Base-by-base conservation (phyloP, 2,888 invertebrate genomes). In the Athalia rosae region DNA sequence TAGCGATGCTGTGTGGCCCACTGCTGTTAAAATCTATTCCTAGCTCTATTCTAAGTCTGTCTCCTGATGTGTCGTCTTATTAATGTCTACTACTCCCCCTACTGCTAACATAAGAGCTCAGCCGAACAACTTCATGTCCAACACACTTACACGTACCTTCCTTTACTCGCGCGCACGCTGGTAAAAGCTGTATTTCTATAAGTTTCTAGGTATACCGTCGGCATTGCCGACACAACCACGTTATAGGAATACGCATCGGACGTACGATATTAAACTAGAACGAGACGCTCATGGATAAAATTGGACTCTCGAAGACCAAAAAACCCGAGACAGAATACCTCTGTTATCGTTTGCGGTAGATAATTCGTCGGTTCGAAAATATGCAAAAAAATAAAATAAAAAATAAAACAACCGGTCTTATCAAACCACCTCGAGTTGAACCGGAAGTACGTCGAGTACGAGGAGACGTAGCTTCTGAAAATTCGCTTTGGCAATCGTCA, bases 41-140 rank as follows among this genome's bases (percentile, higher is more conserved):
- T 76, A 81, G 83, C 81, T 78, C 82, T 82, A 80, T 83, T 83
- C 79, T 78, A 78, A 81, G 80, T 79, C 80, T 77, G 78, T 81
- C 79, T 77, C 77, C 76, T 78, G 77, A 79, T 77, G 79, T 79
- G 77, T 80, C 82, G 83, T 84, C 85, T 85, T 87, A 87, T 85
- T 86, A 87, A 87, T 85, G 86, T 85, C 79, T 71, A 59, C 77
- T 76, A 59, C 77, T 76, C 79, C 79, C 79, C 77, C 67, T 71
- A 58, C 56, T 28, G n/a, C 67, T 71, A 28, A 28, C 28, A 28
- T 28, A 28, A 28, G 28, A 28, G 28, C 28, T 28, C 28, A 28
- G 28, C 71, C 71, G 56, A 71, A 71, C 56, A 71, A 58, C 71
- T 58, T 71, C 71, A 71, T 58, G 56, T 71, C 28, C 2, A 28